Evolutionary conservation across 2,888 invertebrate genomes (phyloP), one percentile per base, ranked within the genome.

Genomic region (Gerosis bhagava): DNA sequence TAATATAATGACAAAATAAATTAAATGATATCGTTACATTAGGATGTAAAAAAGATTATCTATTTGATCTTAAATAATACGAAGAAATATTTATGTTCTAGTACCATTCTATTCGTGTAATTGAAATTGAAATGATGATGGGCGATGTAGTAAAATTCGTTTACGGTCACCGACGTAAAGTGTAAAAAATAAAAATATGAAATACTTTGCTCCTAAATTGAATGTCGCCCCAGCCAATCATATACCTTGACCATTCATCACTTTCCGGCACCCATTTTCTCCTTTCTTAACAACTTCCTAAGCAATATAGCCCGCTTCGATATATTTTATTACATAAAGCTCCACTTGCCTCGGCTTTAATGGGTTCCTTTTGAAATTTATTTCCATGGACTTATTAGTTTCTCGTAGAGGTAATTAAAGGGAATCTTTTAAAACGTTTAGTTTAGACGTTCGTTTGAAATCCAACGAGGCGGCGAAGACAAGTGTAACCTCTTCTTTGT

Each of bases 21-120:
- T 69, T 83, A 84, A 84, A 84, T 82, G 73, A 84, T 86, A 84
- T 86, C 86, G 87, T 86, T 87, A 86, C 76, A 80, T 81, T 87
- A 88, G 87, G 79, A 60, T 88, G 87, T 88, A 88, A 86, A 87
- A 87, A 87, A 87, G 88, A 88, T 88, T 87, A 83, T 88, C 87
- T 88, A 88, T 88, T 88, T 87, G 83, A 86, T 84, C 84, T 84
- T 87, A 83, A 83, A 73, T 87, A 86, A 83, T 84, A 86, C 77
- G 83, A 84, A 78, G 77, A 84, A 83, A 83, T 87, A 88, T 88
- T 86, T 88, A 88, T 86, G 88, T 87, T 88, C 84, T 88, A 88
- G 87, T 81, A 84, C 80, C 83, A 86, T 80, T 83, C 71, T 83
- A 83, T 78, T n/a, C 76, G 77, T 84, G 83, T 86, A 86, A 83